These are phyloP conservation scores for Diarsia mendica DNA, from an alignment of 2,888 invertebrate species.

Conservation along the genomic window DNA sequence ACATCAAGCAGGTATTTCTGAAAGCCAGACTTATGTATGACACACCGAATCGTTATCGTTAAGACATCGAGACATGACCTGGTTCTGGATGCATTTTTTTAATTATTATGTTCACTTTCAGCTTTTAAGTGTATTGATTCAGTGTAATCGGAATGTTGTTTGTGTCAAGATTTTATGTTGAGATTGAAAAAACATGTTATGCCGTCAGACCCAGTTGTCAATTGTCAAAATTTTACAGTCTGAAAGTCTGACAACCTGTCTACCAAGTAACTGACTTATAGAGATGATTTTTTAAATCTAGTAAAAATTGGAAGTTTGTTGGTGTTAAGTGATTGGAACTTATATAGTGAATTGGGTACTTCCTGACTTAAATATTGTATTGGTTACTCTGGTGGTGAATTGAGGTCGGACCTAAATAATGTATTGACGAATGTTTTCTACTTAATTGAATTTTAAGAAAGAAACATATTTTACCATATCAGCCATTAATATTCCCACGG, in stretches of 20 bases:
- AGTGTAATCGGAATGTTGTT: background rate
- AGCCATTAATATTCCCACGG: background rate
- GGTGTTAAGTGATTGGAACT: background rate
- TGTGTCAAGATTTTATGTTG: conserved; percentile 3
- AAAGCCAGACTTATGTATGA: conserved; percentile 20
- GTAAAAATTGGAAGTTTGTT: background rate
- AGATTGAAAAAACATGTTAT: conserved; percentile 7
- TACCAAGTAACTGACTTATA: background rate
- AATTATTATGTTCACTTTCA: conserved; percentile 36
- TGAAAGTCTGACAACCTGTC: background rate
- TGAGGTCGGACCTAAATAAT: background rate
- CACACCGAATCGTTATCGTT: conserved; percentile 25
- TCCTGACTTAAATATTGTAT: background rate
- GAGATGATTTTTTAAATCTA: background rate
- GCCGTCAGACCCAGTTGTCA: background rate
- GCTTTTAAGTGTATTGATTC: conserved; percentile 1
- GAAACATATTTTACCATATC: no score
- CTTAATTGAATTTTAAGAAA: background rate
- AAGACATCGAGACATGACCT: conserved; percentile 36
- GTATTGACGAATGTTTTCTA: no score
- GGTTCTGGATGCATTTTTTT: conserved; percentile 35
- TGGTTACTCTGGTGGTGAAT: background rate
- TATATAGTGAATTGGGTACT: background rate
- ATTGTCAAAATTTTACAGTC: background rate
- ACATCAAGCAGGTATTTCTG: conserved; percentile 11